Conservation (phyloP, 1,140 invertebrate genomes). For the Brachionus asplanchnoidis region DNA sequence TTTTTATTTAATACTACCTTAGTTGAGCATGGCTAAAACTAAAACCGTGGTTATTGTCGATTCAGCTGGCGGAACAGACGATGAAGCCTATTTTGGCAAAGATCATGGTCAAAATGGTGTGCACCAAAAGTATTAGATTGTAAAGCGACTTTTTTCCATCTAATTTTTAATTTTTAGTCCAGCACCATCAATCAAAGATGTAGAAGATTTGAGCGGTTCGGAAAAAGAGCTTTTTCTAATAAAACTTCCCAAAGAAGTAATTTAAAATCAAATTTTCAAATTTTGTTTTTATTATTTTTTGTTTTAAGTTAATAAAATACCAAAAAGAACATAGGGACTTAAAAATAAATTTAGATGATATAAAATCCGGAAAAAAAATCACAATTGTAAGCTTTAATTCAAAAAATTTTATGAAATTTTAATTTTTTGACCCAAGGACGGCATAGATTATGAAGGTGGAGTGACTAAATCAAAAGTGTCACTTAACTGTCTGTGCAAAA, state of each 20-base stretch:
- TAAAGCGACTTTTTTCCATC: background rate
- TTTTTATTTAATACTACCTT: background rate
- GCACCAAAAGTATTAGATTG: background rate
- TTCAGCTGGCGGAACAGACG: conserved; percentile 6
- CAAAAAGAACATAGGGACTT: conserved; percentile 2
- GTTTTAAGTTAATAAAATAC: background rate
- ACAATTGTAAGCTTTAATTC: background rate
- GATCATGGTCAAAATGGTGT: background rate
- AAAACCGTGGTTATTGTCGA: background rate
- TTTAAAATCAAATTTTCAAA: background rate
- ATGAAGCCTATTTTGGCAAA: background rate
- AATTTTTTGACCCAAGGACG: background rate
- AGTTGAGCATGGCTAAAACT: background rate
- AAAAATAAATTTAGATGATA: conserved; percentile 1
- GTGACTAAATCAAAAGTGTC: conserved; percentile 10
- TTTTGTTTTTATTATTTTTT: background rate
- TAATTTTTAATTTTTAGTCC: background rate
- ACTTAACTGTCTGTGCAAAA: background rate
- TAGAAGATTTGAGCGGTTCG: background rate
- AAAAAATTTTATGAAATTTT: background rate
- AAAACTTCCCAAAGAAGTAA: conserved; percentile 40
- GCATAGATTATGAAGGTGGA: background rate
- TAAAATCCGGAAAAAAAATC: conserved; percentile 11
- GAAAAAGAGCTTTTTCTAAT: conserved; percentile 26
- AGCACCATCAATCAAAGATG: background rate